Percentiles rank a stretch among this genome's conserved stretches.
phyloP scores from a whole-genome alignment of 2,113 vertebrate genomes.

The Anser brachyrhynchus region DNA sequence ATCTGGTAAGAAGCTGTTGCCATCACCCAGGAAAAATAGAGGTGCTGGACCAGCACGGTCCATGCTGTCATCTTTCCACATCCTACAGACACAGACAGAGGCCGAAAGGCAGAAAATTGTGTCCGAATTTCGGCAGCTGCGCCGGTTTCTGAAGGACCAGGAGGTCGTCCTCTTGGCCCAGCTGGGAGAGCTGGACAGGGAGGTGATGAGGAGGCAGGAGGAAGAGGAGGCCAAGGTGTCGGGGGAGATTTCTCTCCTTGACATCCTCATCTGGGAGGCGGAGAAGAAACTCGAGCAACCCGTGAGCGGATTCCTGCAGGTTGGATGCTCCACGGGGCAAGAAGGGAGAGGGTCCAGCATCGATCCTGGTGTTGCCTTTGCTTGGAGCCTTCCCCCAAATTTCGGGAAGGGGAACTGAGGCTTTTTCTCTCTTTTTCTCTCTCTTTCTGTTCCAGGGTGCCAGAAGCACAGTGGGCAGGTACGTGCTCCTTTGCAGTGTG shows the following conservation, averaged over 20 bases:
- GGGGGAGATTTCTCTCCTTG: background rate
- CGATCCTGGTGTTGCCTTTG: background rate
- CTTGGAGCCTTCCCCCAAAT: too few relatives aligned
- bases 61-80: background rate
- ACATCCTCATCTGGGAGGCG: background rate
- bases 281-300: slow-evolving; percentile 46
- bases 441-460: slow-evolving; percentile 52
- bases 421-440: background rate
- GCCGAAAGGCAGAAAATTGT: slow-evolving; percentile 25
- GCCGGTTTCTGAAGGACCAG: slow-evolving; percentile 42
- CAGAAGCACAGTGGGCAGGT: slow-evolving; percentile 40
- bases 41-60: rapidly evolving
- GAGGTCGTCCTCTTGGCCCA: slow-evolving; percentile 30
- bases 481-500: background rate
- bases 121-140: background rate
- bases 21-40: background rate
- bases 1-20: background rate
- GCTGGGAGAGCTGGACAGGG: slow-evolving; percentile 24
- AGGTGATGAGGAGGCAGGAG: background rate
- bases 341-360: background rate
- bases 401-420: background rate
- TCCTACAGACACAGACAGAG: background rate
- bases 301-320: slow-evolving; percentile 23
- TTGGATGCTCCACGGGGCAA: background rate
- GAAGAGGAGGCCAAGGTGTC: background rate